Base-by-base conservation (phyloP, 2,113 vertebrate genomes). In the Rhabdornis inornatus region DNA sequence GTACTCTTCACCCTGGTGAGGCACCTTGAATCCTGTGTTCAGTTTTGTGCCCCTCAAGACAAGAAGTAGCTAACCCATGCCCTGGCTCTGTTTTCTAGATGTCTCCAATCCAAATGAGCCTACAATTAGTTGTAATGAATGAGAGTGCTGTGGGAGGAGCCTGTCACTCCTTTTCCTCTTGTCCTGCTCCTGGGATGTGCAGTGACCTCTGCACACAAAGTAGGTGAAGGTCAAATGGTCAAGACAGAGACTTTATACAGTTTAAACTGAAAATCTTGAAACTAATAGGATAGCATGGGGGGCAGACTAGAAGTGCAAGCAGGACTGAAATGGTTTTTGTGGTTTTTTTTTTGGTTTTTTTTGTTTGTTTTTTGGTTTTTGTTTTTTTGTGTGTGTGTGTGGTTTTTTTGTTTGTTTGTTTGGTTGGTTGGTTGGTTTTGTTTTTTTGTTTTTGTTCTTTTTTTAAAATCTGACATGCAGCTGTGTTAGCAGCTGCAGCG, bases 1-100 rank as follows among this genome's bases (percentile, higher is more conserved):
- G n/a, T 9, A 0, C 18, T 23, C 18, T 23, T 0, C 1, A 21
- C 55, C 16, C 30, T 63, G 56, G 1, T 37, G 47, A 23, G 35
- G 2, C 47, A 37, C 31, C 63, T 77, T 1, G 0, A 42, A 9
- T 59, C 4, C 35, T 87, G 42, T 16, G 10, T 17, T 55, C 49
- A 42, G 12, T 42, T 55, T 19, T 49, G 31, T 15, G 64, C 31
- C 22, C 6, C 10, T 63, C 13, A 35, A n/a, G n/a, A 64, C 57
- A 31, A n/a, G 50, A 79, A 64, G 44, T 6, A 86, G 19, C n/a
- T 80, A 81, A 66, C 10, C 14, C 53, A 31, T n/a, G 57, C 22
- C 24, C 22, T 87, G 55, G 21, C 16, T 86, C 44, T 30, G 14
- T 55, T 83, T 83, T 53, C 18, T 71, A 14, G 7, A 20, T 55